Evolutionary conservation across 2,888 invertebrate species (phyloP), one percentile per base, ranked within the genome.

Genomic region (Aphrophora alni): DNA sequence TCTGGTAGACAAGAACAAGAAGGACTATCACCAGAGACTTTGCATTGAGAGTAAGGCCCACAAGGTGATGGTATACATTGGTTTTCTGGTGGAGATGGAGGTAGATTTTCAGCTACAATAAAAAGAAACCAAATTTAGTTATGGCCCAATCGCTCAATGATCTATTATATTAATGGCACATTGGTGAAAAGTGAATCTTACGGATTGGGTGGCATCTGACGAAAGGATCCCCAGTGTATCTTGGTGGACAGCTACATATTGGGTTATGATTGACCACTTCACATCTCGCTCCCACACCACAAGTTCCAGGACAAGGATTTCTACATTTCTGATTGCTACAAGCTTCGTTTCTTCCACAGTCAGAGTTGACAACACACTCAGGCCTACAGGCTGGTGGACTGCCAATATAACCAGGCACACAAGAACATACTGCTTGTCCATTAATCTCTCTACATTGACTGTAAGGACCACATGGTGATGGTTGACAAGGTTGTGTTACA

Each of bases 241-340:
- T 91, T 51, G 89, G 88, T 8, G 92, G 91, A 87, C 96, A 96
- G 82, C 92, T 92, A 87, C 96, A 96, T 86, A 94, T 93, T 0
- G 95, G 94, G 87, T 92, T 93, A 86, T 95, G 95, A 87, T 94
- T 94, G 3, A 94, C 91, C 25, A 94, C 93, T 86, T 92, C 91
- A 87, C 95, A 95, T 75, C 90, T 87, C 8, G 95, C 93, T 85
- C 90, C 90, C 10, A 93, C 87, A 28, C 95, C 95, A 87, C 95
- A 96, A 21, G 93, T 91, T 81, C 95, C 95, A 72, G 91, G 91
- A 85, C 95, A 96, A 24, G 95, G 95, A 88, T 96, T 92, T 74
- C 92, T 89, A 87, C 96, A 96, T 89, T 93, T 94, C 86, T 94
- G 94, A 87, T 94, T 95, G 85, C 92, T 92, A 86, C 96, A 96